Conservation (phyloP, 2,797 vertebrate species). For the Clarias fuscus region DNA sequence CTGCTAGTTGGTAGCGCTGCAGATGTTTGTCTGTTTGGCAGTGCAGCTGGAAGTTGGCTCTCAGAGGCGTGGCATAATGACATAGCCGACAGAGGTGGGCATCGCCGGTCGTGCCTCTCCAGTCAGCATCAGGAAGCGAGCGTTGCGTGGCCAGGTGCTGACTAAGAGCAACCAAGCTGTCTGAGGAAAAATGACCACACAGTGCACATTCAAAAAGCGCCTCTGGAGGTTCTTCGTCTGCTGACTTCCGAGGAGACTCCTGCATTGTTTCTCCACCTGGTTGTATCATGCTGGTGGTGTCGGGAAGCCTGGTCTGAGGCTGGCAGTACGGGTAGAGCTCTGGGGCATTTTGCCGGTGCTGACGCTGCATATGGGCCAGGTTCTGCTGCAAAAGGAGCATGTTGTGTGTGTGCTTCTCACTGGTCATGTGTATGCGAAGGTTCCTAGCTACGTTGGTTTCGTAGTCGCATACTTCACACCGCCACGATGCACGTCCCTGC, state of each 20-base stretch:
- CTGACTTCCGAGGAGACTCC: constrained; percentile 49
- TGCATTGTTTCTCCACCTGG: constrained; percentile 34
- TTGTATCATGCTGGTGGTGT: constrained; percentile 25
- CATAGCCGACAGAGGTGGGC: constrained; percentile 95
- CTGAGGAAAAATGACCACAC: constrained; percentile 93
- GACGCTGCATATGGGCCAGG: constrained; percentile 82
- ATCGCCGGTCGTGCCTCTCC: constrained; percentile 92
- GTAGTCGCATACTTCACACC: constrained; percentile 98
- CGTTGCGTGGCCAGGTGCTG: constrained; percentile 91
- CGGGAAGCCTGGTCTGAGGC: constrained; percentile 45
- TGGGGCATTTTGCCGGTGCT: constrained; percentile 54
- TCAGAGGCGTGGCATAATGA: constrained; percentile 95
- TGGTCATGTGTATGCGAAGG: constrained; percentile 99
- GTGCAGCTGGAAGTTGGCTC: constrained; percentile 98
- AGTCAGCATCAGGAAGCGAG: constrained; percentile 90
- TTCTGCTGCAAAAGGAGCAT: constrained; percentile 97
- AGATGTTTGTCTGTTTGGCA: constrained; percentile 98
- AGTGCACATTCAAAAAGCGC: constrained; percentile 95
- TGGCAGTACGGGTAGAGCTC: constrained; percentile 59
- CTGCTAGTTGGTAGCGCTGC: constrained; percentile 95
- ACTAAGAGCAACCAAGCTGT: constrained; percentile 90
- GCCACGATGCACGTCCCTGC: constrained; percentile 89
- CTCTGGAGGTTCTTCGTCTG: constrained; percentile 34
- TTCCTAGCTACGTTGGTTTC: constrained; percentile 98
- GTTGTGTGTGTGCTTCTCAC: constrained; percentile 94